Evolutionary conservation across 2,888 invertebrate genomes (phyloP), one percentile per base, ranked within the genome.

Genomic region (Hyalella azteca): DNA sequence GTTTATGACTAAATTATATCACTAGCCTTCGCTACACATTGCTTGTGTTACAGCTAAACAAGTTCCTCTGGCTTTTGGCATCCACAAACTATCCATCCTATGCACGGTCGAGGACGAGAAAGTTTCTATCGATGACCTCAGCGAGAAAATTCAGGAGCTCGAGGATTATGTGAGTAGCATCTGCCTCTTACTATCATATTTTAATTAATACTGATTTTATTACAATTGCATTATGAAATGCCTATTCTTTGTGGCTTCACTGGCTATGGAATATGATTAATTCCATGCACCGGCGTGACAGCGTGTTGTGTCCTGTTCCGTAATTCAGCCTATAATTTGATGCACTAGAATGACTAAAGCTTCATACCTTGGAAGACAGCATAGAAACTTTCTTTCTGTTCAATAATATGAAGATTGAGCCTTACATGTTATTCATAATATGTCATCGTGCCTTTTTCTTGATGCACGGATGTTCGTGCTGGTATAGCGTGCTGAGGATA

Each of bases 81-180:
- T 98, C 89, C 92, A 95, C 87, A 98, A 98, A 88, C 90, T 98
- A 85, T 96, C 96, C 89, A 96, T 98, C 86, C 93, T 93, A 91
- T 95, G 95, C 87, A 95, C 97, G 81, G 95, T 98, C 86, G 97
- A 97, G 89, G 97, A 98, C 88, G 97, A 96, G 75, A 97, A 97
- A 89, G 96, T 98, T 39, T 96, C 95, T 49, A 93, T 95, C 79
- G 96, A 96, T 89, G 91, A 93, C 86, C 90, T 97, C 77, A 92
- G 93, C 81, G 98, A 98, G 89, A 91, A 92, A 87, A 97, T 98
- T 86, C 93, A 95, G 88, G 93, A 92, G 79, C 94, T 94, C 87
- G 96, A 97, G 90, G 96, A 97, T 87, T 45, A 36, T 0, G 66
- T 66, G 66, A 66, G 66, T 66, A 32, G 3, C 54, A 26, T n/a